Evolutionary conservation across 1,140 invertebrate species (phyloP).

Genomic region (Pseudomyrmex cubaensis): DNA sequence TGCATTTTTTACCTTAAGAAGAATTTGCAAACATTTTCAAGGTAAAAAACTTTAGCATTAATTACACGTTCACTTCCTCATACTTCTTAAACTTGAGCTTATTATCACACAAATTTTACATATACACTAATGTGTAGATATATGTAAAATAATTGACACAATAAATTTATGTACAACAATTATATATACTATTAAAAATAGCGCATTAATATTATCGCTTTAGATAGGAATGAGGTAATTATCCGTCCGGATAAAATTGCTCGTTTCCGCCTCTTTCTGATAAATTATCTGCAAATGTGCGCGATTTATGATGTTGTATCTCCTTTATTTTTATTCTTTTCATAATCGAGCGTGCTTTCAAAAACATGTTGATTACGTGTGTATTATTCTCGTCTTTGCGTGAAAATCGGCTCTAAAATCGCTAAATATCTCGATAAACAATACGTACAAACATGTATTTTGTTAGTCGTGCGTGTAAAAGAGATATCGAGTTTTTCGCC

Average conservation of each 20-base stretch:
- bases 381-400: neutral
- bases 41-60: no score
- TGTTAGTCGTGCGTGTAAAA: neutral
- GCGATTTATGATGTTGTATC: conserved; percentile 24
- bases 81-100: no score
- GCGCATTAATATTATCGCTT: no score
- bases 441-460: neutral
- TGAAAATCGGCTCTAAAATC: conserved; percentile 13
- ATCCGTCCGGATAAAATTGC: neutral
- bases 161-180: no score
- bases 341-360: neutral
- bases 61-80: no score
- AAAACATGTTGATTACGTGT: neutral
- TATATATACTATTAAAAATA: no score
- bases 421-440: neutral
- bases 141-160: no score
- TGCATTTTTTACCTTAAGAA: no score
- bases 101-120: no score
- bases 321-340: neutral
- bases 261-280: neutral
- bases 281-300: neutral
- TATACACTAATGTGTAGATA: no score
- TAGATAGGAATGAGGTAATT: neutral
- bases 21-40: no score
- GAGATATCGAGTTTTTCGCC: neutral